Base-by-base conservation (phyloP, 2,113 vertebrate species). In the Sebastes schlegelii region DNA sequence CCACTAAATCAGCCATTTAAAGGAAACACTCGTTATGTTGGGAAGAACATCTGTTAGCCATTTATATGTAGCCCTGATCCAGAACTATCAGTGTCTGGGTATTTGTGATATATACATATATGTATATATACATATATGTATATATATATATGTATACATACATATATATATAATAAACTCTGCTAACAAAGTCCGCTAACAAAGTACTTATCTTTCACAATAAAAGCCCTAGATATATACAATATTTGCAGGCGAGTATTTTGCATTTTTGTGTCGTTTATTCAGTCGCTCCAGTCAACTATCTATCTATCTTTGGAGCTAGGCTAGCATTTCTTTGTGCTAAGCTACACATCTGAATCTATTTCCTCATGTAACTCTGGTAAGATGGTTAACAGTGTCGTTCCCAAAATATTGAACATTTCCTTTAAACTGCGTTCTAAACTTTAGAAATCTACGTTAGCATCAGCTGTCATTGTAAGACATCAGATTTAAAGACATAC, bases 391-490 rank as follows among this genome's bases (percentile, higher is more conserved):
- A 40, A 52, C 40, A 48, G 78, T 40, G 21, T 40, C 1, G 4
- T 42, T 77, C 58, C 65, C 58, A 64, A 57, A 72, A 77, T 64
- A 17, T 72, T 26, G 2, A 3, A 34, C 10, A 5, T 52, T 58
- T 76, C 57, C 60, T 42, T 55, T 62, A 8, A 61, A 8, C 48
- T 43, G 63, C n/a, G 46, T 55, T 40, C 7, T 6, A n/a, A 64
- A 64, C 43, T 12, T 58, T 34, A 34, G 34, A 45, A 82, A 77
- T 51, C 60, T 74, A 48, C 5, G 21, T 54, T 74, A 62, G 34
- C 49, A 5, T 55, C 70, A 40, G 17, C 63, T 81, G 34, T 23
- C 46, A 62, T 58, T 72, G 61, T 64, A 80, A 84, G 86, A 92
- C 92, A 64, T 84, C 17, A 63, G 68, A 82, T 67, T 13, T 17